Evolutionary conservation across 2,113 vertebrate species (phyloP).

Genomic region (Heliornis fulica): DNA sequence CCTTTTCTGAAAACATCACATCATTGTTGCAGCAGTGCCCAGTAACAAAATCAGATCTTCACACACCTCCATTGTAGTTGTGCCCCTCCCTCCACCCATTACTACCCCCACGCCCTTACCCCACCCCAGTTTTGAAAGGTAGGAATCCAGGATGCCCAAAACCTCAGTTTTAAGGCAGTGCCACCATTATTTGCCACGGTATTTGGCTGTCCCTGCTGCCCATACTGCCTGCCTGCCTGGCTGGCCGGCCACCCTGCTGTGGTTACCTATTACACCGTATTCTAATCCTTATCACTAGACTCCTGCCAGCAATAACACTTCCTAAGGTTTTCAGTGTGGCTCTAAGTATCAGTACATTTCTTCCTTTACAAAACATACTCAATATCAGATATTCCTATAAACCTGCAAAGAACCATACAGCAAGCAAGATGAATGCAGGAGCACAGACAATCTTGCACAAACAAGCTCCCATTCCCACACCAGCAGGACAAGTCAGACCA

Average conservation of each 20-base stretch:
- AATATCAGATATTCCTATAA: not conserved
- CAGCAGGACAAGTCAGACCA: not conserved
- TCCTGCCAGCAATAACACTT: not conserved
- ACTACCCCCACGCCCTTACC: no score
- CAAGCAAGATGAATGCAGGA: not conserved
- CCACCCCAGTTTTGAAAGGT: fast-evolving
- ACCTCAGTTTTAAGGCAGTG: not conserved
- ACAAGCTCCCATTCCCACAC: not conserved
- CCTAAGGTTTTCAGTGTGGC: not conserved
- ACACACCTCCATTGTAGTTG: no score
- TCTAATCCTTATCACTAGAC: not conserved
- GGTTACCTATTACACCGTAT: not conserved
- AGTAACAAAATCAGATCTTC: no score
- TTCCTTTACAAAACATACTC: not conserved
- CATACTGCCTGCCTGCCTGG: not conserved
- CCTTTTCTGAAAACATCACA: not conserved
- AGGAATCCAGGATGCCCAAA: not conserved
- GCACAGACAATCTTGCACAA: not conserved
- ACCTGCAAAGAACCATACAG: not conserved
- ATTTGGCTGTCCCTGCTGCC: not conserved
- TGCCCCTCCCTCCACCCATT: no score
- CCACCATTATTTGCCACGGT: not conserved
- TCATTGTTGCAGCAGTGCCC: no score
- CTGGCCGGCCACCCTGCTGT: not conserved
- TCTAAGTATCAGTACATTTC: not conserved